Percentiles rank a stretch among this genome's conserved stretches.
Evolutionary conservation across 2,797 vertebrate species (phyloP).

Genomic region (Ceryle rudis): DNA sequence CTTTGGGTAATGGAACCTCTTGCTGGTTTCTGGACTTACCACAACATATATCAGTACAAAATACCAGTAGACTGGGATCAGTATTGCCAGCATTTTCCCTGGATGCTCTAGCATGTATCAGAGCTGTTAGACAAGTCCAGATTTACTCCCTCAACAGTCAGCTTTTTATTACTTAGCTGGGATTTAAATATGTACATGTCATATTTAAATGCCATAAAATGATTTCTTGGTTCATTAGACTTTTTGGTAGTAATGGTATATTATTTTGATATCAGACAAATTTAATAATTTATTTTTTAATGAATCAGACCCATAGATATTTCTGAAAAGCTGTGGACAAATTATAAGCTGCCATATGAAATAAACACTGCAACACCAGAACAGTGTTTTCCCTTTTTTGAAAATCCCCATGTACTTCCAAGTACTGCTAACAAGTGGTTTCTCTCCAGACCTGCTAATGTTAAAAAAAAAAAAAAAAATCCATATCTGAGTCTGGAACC

Average conservation of each 20-base stretch:
- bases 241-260: not conserved
- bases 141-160: not conserved
- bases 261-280: not conserved
- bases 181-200: not conserved
- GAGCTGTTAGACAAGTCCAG: not conserved
- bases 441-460: not conserved
- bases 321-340: not conserved
- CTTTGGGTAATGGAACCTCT: not conserved
- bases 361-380: not conserved
- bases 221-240: not conserved
- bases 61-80: too few relatives aligned
- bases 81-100: not conserved
- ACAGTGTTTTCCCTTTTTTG: rapidly evolving
- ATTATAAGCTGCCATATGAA: not conserved
- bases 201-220: not conserved
- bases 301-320: not conserved
- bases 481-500: not conserved
- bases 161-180: not conserved
- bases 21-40: not conserved
- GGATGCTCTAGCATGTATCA: not conserved
- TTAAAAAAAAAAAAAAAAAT: not conserved
- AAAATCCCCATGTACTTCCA: not conserved
- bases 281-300: not conserved
- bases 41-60: not conserved
- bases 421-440: not conserved